Evolutionary conservation across 2,797 vertebrate genomes (phyloP), one percentile per base, ranked within the genome.

Genomic region (Pangasius larnaudii): DNA sequence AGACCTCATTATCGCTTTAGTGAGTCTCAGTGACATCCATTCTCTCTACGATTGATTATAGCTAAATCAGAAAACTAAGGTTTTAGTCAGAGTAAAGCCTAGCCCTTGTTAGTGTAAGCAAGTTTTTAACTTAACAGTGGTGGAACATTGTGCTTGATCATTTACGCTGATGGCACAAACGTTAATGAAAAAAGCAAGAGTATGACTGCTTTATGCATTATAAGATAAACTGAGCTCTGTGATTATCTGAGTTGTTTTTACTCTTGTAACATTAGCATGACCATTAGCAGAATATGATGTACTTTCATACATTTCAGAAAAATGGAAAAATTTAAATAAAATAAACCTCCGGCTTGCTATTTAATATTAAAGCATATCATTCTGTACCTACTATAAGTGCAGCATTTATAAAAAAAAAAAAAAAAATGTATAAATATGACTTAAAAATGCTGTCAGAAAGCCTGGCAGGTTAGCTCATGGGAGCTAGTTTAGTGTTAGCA

Each of bases 1-100:
- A 24, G 24, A 79, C 59, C 14, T 89, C 63, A 42, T 65, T 46
- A 69, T 63, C 53, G 46, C 36, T 65, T 83, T n/a, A 49, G 22
- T 27, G 5, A 30, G 14, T 77, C 27, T 51, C 46, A 77, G 5
- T 8, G 27, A 77, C 24, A 2, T 24, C 22, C 19, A 72, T 72
- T 49, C 46, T 49, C 74, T 75, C 10, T 49, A 75, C 0, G 14
- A 18, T 75, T n/a, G 51, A 24, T 1, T 49, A 77, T 3, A 51
- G 13, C 13, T 79, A 79, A 7, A 9, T 79, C 13, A n/a, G 69
- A 39, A 71, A 71, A 71, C 36, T 0, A 33, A 72, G 18, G 39
- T 24, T 74, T 74, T 74, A 42, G 71, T 46, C 27, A 77, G 74
- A 19, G 46, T 53, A 77, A 13, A 75, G 39, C 39, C 8, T 72